Base-by-base conservation (phyloP, 2,888 invertebrate species). In the Parnassius mnemosyne region DNA sequence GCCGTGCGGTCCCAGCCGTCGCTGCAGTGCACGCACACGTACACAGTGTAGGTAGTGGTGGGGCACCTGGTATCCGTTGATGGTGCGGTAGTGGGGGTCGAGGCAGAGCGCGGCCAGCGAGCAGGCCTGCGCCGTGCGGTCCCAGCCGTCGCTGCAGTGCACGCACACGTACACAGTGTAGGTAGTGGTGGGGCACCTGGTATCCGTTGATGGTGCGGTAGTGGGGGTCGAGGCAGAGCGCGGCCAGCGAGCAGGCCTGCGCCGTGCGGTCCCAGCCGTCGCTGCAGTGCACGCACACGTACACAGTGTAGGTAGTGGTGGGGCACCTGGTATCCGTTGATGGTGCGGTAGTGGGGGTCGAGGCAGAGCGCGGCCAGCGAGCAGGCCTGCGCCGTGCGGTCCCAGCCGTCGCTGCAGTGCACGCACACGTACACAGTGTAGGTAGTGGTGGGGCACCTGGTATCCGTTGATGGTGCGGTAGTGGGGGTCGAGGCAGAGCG, bases 1-100 rank as follows among this genome's bases (percentile, higher is more conserved):
- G 99, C 97, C 0, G 99, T 99, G 76, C 99, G 93, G 91, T 99
- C 99, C 99, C 99, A 99, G 54, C 99, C 99, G 90, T 99, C 99
- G 66, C 98, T 98, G 84, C 99, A 99, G 90, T 99, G 99, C 13
- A 99, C 98, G 59, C 99, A 95, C 66, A 99, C 99, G 71, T n/a
- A 11, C 46, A 11, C n/a, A 34, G 34, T 34, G 5, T 34, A 43
- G 11, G 43, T 43, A 43, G 13, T 5, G 12, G 49, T 49, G n/a
- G 11, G 25, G 12, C 42, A 96, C 96, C 93, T 97, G 97, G 87
- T 97, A 99, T 47, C 99, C 99, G 78, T 97, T 95, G 70, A 99
- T 95, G 54, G 99, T 99, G 72, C 99, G 94, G 85, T 99, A 99
- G 89, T 97, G 98, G 1, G 99, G 99, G 90, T 99, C 99, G 57